Evolutionary conservation across 2,113 vertebrate species (phyloP), one percentile per base, ranked within the genome.

Genomic region (Pachypanchax playfairii): DNA sequence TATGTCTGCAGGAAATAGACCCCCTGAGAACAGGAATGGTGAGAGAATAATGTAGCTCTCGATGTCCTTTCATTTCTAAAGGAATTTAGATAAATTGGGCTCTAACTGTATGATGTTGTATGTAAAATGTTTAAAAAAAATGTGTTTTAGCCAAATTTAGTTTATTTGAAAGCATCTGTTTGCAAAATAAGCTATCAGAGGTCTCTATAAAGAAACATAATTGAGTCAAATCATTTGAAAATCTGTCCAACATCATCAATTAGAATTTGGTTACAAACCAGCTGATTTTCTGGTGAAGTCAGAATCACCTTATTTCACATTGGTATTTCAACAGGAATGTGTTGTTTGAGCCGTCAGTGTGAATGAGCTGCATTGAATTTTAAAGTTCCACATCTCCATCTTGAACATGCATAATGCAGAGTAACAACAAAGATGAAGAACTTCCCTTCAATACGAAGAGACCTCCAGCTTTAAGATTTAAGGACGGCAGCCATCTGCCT

Each of bases 1-100:
- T 81, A 58, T 26, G 17, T 55, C 77, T 67, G 65, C 60, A 44
- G 47, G 46, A 75, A 17, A 63, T n/a, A 21, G 13, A 35, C 14
- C 18, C 21, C 17, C 11, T 25, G 2, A 50, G 42, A 47, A 18
- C n/a, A 22, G 68, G 20, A 39, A 41, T 15, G 42, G 38, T 60
- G 10, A 24, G 0, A 17, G 33, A 18, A 6, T 42, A n/a, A 42
- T 41, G 35, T 4, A 36, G 4, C 38, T 17, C 2, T 41, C 8
- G n/a, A 20, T 10, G 20, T 17, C 14, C 15, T 20, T 18, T 10
- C 39, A 42, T 41, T 4, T 17, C 39, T 42, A 42, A 42, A 42
- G 2, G 6, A 41, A n/a, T 5, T 41, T 15, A 17, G 18, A 41
- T n/a, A n/a, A 6, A 41, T 6, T 41, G 38, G 38, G 18, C 18